phyloP scores from a whole-genome alignment of 1,140 invertebrate species.

The Augochlora pura region DNA sequence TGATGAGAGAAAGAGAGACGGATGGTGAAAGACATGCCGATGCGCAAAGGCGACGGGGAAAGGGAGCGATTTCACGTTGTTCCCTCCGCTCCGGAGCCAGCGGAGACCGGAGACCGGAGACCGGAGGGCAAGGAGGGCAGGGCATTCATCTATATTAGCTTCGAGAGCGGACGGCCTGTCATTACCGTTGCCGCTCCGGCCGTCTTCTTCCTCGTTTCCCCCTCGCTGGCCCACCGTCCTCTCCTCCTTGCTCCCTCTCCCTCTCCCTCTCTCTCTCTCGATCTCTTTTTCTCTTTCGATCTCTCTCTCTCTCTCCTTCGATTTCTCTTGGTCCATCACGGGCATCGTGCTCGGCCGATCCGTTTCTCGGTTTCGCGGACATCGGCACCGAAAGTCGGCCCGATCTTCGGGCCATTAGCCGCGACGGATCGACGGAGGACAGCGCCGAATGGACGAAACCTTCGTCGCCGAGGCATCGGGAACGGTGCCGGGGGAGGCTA shows the following conservation, averaged over 20 bases:
- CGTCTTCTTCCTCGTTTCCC: conserved; percentile 58
- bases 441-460: no score
- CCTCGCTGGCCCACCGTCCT: conserved; percentile 38
- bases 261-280: background rate
- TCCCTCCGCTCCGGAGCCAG: conserved; percentile 14
- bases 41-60: conserved; percentile 15
- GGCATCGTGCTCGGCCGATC: conserved; percentile 22
- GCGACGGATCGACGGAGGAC: conserved; percentile 28
- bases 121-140: conserved; percentile 78
- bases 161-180: conserved; percentile 80
- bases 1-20: background rate
- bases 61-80: conserved; percentile 65
- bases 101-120: conserved; percentile 50
- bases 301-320: background rate
- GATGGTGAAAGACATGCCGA: no score
- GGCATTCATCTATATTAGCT: conserved; percentile 82
- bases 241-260: conserved; percentile 22
- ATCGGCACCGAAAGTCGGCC: background rate
- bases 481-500: conserved; percentile 23
- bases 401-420: no score
- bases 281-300: background rate
- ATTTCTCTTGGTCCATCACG: background rate
- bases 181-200: conserved; percentile 79
- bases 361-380: conserved; percentile 31
- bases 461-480: no score